These are phyloP conservation scores for Dasypolia templi DNA, from an alignment of 2,888 invertebrate genomes.

Conservation along the genomic window DNA sequence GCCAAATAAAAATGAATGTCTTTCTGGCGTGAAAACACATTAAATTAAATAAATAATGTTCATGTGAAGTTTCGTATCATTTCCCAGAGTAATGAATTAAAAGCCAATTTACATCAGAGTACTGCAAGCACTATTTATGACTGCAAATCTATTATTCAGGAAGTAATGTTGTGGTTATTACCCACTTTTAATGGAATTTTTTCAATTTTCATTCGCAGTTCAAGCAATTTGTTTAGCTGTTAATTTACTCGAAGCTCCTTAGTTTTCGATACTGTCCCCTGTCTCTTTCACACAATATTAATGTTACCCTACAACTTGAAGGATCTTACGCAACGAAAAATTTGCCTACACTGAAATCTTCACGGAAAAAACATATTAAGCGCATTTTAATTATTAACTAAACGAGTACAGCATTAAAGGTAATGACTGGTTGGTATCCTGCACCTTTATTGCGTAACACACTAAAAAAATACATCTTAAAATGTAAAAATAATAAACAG, in stretches of 20 bases:
- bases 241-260: not conserved
- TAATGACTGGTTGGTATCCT: not conserved
- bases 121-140: not conserved
- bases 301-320: not conserved
- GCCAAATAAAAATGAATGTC: conserved; percentile 20
- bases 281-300: not conserved
- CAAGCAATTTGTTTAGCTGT: not conserved
- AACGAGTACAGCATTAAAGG: not conserved
- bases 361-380: not conserved
- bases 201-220: not conserved
- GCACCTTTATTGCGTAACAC: too few relatives aligned
- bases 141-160: not conserved
- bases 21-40: not conserved
- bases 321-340: conserved; percentile 4
- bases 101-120: not conserved
- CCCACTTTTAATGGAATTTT: not conserved
- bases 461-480: too few relatives aligned
- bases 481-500: too few relatives aligned
- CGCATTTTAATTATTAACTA: not conserved
- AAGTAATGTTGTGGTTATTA: not conserved
- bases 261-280: not conserved
- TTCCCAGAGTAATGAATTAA: not conserved
- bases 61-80: not conserved
- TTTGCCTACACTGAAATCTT: conserved; percentile 5
- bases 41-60: conserved; percentile 5